Evolutionary conservation across 1,140 invertebrate species (phyloP), one percentile per base, ranked within the genome.

Genomic region (Hestina assimilis): DNA sequence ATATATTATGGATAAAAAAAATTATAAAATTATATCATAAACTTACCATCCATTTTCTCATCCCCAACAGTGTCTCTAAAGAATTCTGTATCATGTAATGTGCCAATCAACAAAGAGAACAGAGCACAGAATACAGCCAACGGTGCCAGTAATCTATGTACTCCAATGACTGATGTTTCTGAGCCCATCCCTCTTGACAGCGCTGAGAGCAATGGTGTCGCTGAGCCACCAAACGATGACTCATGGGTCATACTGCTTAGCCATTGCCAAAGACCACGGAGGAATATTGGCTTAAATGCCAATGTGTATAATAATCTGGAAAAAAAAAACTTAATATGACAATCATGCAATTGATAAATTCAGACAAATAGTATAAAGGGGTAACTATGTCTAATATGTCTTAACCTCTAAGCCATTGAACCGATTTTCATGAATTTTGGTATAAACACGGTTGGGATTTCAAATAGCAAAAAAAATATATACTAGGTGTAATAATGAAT

Each of bases 21-120:
- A 6, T 29, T n/a, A 38, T 38, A 15, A 38, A 40, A 20, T 15
- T 40, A 0, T 26, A 26, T 28, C 14, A 17, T 23, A 42, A 11
- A 70, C 68, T 79, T 59, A 78, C 69, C 59, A 48, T 47, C 69
- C 52, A 83, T 72, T 21, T 72, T 69, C 40, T 89, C 84, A 54
- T 77, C 76, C 6, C 77, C 74, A n/a, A 80, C 77, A 0, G 65
- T 63, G 54, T 91, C 89, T 24, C 92, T 92, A 45, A 79, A 83
- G 71, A 98, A 97, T 77, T 98, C 97, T 2, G 93, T 93, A 82
- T 98, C 96, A 69, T 98, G 96, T 11, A 98, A 79, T 0, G 96
- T 97, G 0, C 94, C 93, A 29, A 97, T 91, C 1, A 97, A 89
- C 20, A 96, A 89, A 33, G 93, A 94, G 67, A 97, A 96, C 0